Conservation (phyloP, 2,797 vertebrate genomes). For the Paedocypris micromegethes region DNA sequence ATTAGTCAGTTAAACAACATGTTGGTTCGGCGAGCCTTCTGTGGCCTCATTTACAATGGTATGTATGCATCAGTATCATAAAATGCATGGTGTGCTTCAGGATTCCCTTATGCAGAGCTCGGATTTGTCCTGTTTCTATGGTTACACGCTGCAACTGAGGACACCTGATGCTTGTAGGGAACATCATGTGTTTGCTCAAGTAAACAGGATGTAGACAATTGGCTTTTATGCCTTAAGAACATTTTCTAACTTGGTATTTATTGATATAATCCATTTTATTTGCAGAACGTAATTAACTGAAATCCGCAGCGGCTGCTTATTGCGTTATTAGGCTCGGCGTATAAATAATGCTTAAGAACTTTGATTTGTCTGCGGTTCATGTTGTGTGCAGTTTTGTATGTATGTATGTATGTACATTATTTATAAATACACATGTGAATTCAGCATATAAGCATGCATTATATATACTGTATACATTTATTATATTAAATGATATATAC, state of each 20-base stretch:
- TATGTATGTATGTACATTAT: too few species aligned
- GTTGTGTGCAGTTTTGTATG: too few species aligned
- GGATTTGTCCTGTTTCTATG: conserved; percentile 54
- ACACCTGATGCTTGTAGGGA: conserved; percentile 33
- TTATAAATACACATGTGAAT: too few species aligned
- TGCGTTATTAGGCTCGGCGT: too few species aligned
- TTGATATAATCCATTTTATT: not conserved
- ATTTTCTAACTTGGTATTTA: not conserved
- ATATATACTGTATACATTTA: too few species aligned
- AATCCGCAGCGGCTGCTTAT: too few species aligned
- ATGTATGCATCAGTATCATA: conserved; percentile 7
- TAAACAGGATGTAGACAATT: conserved; percentile 9
- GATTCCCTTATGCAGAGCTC: conserved; percentile 22
- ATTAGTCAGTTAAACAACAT: not conserved
- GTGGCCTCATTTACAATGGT: not conserved
- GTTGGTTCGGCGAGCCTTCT: conserved; percentile 1
- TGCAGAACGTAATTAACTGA: too few species aligned
- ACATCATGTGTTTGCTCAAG: conserved; percentile 14
- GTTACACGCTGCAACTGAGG: conserved; percentile 37
- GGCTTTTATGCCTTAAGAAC: not conserved
- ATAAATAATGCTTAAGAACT: too few species aligned
- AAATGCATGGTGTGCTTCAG: conserved; percentile 5
- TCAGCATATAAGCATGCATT: too few species aligned
- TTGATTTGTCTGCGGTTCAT: too few species aligned
- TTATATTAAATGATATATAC: too few species aligned